phyloP scores from a whole-genome alignment of 2,113 vertebrate species.

The Hemicordylus capensis region DNA sequence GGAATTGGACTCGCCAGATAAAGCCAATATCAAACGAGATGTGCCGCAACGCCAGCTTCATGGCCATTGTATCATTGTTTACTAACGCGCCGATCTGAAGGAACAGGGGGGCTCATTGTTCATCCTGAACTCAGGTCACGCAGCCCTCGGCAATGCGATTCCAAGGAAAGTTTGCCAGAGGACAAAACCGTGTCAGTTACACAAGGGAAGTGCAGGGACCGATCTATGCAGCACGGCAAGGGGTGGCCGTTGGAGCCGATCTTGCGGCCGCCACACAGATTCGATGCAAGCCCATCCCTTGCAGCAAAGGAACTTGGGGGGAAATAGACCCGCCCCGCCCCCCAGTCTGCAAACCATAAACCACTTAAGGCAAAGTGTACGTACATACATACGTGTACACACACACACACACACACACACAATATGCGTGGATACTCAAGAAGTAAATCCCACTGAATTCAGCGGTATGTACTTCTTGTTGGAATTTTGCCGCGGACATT shows the following conservation, averaged over 20 bases:
- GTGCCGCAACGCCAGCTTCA: background rate
- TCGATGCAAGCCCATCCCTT: background rate
- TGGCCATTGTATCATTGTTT: conserved; percentile 32
- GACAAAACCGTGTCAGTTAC: conserved; percentile 60
- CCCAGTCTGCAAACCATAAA: background rate
- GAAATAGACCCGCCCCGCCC: too few relatives aligned
- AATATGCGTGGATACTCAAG: too few relatives aligned
- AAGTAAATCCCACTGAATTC: background rate
- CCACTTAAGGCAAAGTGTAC: background rate
- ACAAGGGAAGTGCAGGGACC: conserved; percentile 55
- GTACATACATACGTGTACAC: too few relatives aligned
- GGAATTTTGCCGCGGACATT: too few relatives aligned
- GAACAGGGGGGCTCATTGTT: conserved; percentile 65
- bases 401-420: too few relatives aligned
- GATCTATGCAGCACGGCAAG: conserved; percentile 24
- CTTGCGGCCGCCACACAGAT: background rate
- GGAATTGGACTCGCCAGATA: background rate
- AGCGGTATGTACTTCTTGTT: too few relatives aligned
- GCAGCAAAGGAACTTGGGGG: background rate
- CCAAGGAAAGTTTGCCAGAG: conserved; percentile 64
- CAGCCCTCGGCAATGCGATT: background rate
- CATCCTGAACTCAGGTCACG: conserved; percentile 46
- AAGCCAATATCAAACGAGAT: background rate
- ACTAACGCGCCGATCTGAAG: conserved; percentile 32
- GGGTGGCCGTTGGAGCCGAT: background rate